phyloP scores from a whole-genome alignment of 2,888 invertebrate species.

The Eupithecia dodoneata region DNA sequence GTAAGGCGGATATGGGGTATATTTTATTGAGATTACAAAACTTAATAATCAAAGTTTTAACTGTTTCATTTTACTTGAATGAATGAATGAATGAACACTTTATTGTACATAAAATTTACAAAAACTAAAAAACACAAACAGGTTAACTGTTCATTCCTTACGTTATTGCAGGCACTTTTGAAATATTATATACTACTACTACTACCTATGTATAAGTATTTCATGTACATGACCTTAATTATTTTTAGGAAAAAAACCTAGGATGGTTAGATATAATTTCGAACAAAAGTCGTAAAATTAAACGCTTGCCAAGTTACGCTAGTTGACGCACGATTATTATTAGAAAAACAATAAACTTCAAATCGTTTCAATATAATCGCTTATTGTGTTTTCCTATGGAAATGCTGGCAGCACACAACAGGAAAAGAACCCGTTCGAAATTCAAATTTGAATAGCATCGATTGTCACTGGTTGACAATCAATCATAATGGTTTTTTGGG shows the following conservation, averaged over 20 bases:
- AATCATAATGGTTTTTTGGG: conserved; percentile 71
- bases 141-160: background rate
- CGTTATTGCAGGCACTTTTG: background rate
- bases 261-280: background rate
- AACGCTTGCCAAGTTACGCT: conserved; percentile 8
- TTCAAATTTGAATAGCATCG: conserved; percentile 79
- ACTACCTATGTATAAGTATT: background rate
- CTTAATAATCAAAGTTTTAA: background rate
- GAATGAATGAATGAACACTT: no score
- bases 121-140: background rate
- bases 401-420: conserved; percentile 66
- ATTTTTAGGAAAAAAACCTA: background rate
- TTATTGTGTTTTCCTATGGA: conserved; percentile 70
- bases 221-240: background rate
- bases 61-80: background rate
- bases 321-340: conserved; percentile 19
- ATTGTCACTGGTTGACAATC: conserved; percentile 83
- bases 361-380: conserved; percentile 62
- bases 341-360: conserved; percentile 48
- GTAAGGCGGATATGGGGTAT: conserved; percentile 37
- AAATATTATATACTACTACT: background rate
- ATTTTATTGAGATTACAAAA: conserved; percentile 24
- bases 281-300: background rate
- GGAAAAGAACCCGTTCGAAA: conserved; percentile 79
- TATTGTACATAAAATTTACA: no score